Evolutionary conservation across 2,113 vertebrate genomes (phyloP).

Genomic region (Carettochelys insculpta): DNA sequence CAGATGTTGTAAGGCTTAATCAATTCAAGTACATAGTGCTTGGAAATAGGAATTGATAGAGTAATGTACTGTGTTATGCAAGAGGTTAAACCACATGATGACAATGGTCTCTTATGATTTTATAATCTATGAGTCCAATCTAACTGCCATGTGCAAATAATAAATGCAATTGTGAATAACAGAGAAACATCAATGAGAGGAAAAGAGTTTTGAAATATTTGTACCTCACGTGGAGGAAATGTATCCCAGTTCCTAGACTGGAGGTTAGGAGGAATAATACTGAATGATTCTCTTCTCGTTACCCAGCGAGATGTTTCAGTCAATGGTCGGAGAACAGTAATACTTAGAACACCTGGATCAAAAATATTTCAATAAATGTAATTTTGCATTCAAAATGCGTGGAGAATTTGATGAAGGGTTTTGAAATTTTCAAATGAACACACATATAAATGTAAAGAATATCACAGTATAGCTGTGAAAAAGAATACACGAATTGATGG

Average conservation of each 20-base stretch:
- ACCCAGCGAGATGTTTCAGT: slow-evolving; percentile 81
- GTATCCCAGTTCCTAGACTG: slow-evolving; percentile 75
- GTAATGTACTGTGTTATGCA: neutral
- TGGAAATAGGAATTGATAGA: neutral
- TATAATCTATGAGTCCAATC: neutral
- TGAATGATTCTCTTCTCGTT: slow-evolving; percentile 78
- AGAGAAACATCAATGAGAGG: neutral
- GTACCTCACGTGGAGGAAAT: slow-evolving; percentile 82
- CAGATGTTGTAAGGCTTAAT: neutral
- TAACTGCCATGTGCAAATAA: neutral
- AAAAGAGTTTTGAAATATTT: neutral
- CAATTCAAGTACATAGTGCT: neutral
- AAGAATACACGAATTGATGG: neutral
- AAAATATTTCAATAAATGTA: slow-evolving; percentile 27
- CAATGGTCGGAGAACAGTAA: slow-evolving; percentile 85
- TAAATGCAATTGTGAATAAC: neutral
- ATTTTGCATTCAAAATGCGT: neutral
- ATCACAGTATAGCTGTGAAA: neutral
- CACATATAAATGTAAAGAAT: neutral
- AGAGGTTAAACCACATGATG: neutral
- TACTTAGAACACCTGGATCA: slow-evolving; percentile 79
- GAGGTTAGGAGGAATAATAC: slow-evolving; percentile 84
- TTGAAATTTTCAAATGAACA: neutral
- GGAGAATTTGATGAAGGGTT: neutral
- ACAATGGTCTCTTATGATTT: neutral